Evolutionary conservation across 2,797 vertebrate species (phyloP).

Genomic region (Chrysocyon brachyurus): DNA sequence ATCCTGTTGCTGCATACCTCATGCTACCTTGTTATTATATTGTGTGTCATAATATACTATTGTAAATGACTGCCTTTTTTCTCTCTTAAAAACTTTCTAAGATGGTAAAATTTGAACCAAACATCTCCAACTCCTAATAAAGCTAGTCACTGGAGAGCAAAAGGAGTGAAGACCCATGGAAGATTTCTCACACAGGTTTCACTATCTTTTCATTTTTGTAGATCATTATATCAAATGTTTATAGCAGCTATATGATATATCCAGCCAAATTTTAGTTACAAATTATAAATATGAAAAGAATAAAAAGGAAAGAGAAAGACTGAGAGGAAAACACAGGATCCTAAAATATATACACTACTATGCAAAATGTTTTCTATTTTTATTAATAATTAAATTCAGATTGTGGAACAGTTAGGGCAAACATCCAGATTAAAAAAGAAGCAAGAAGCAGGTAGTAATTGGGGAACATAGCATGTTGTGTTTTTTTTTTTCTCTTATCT

Average conservation of each 20-base stretch:
- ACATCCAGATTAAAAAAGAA: neutral
- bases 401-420: neutral
- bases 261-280: constrained; percentile 20
- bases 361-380: neutral
- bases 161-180: neutral
- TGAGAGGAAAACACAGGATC: neutral
- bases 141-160: neutral
- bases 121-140: neutral
- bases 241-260: neutral
- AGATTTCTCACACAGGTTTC: neutral
- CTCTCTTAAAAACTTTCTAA: neutral
- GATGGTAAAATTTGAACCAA: neutral
- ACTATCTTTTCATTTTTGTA: neutral
- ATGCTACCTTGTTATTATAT: neutral
- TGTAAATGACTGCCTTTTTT: neutral
- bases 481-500: neutral
- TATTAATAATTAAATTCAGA: constrained; percentile 32
- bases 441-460: neutral
- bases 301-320: neutral
- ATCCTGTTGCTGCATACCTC: neutral
- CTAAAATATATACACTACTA: neutral
- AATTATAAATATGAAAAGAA: neutral
- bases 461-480: neutral
- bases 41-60: neutral
- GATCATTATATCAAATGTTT: neutral